A percentile compares a stretch with the other conserved stretches of the same genome.
Conservation (phyloP, 2,888 invertebrate species). For the Hartigia nigra region DNA sequence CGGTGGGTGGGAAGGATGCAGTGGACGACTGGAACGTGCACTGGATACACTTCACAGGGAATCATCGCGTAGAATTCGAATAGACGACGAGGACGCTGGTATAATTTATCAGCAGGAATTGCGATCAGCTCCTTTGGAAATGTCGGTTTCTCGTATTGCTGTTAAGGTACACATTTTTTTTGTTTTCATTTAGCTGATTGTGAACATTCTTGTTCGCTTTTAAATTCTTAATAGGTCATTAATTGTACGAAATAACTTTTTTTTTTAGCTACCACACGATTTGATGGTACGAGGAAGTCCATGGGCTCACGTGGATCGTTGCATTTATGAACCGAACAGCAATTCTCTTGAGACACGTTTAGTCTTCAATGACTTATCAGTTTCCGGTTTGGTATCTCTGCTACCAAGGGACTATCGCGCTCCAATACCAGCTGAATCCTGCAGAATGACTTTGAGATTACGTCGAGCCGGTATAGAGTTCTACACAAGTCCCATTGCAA, state of each 20-base stretch:
- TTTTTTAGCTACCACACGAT: conserved; percentile 47
- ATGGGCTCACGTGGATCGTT: conserved; percentile 75
- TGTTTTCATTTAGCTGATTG: neutral
- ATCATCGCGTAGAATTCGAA: conserved; percentile 38
- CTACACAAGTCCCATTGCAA: conserved; percentile 77
- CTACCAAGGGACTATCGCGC: conserved; percentile 44
- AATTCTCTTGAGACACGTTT: conserved; percentile 81
- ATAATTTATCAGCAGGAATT: conserved; percentile 56
- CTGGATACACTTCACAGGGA: conserved; percentile 56
- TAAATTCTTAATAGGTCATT: neutral
- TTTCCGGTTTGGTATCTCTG: conserved; percentile 80
- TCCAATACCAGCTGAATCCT: conserved; percentile 68
- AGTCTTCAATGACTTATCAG: conserved; percentile 82
- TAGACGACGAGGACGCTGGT: conserved; percentile 45
- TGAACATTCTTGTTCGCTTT: neutral
- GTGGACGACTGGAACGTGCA: conserved; percentile 59
- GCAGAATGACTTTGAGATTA: conserved; percentile 82
- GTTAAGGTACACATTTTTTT: conserved; percentile 58
- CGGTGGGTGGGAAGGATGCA: conserved; percentile 53
- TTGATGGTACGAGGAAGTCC: conserved; percentile 36
- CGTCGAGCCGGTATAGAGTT: conserved; percentile 82
- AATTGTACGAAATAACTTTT: neutral
- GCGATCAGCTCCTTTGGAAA: conserved; percentile 57
- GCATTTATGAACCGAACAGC: conserved; percentile 80
- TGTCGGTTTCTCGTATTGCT: conserved; percentile 54